Conservation (phyloP, 2,113 vertebrate species). For the Mastomys natalensis region DNA sequence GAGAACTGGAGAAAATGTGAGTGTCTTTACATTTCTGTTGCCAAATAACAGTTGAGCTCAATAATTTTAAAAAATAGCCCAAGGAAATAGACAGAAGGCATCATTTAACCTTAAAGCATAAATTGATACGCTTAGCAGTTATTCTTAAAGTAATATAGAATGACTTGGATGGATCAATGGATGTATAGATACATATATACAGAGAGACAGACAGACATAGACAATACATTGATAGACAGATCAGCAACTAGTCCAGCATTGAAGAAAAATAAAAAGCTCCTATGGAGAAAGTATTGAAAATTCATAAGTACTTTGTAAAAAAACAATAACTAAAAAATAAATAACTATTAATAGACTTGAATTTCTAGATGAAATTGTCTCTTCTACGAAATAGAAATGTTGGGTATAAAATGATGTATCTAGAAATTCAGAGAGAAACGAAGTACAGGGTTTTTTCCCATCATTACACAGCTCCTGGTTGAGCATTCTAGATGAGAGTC, state of each 20-base stretch:
- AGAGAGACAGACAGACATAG: neutral
- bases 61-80: conserved; percentile 41
- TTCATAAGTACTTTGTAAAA: neutral
- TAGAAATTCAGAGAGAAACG: neutral
- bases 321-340: neutral
- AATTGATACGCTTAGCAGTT: neutral
- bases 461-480: neutral
- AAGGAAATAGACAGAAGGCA: conserved; percentile 9
- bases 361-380: conserved; percentile 37
- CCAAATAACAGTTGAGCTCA: neutral
- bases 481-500: neutral
- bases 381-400: conserved; percentile 29
- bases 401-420: conserved; percentile 1
- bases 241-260: neutral
- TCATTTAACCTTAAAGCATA: conserved; percentile 32
- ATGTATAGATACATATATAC: neutral
- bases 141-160: neutral
- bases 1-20: neutral
- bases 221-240: neutral
- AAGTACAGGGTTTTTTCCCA: conserved; percentile 1
- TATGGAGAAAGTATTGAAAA: conserved; percentile 30
- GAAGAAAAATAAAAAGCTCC: neutral
- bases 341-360: conserved; percentile 27
- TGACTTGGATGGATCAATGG: neutral
- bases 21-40: neutral